Conservation (phyloP, 2,797 vertebrate genomes). For the Silurus lanzhouensis region DNA sequence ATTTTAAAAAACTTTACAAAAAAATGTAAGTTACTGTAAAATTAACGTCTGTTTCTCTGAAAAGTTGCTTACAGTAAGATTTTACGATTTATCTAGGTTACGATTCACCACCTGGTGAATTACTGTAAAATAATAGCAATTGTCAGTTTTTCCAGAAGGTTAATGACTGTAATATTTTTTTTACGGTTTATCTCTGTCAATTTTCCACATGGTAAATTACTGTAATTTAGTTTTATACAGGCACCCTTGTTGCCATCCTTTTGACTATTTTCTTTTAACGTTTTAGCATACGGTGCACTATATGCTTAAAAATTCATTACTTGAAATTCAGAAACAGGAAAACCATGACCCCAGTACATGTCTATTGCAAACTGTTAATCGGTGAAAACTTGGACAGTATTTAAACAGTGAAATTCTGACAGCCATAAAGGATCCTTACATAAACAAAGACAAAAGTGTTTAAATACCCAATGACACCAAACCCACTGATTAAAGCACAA, state of each 20-base stretch:
- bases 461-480: constrained; percentile 1
- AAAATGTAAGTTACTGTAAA: neutral
- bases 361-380: neutral
- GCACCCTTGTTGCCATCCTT: neutral
- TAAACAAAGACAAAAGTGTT: constrained; percentile 1
- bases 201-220: constrained; percentile 31
- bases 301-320: neutral
- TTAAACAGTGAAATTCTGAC: neutral
- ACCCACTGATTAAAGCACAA: neutral
- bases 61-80: neutral
- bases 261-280: constrained; percentile 9
- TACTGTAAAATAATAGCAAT: constrained; percentile 14
- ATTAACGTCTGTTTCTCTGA: neutral
- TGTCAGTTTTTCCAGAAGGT: constrained; percentile 25
- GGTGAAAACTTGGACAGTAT: neutral
- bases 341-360: neutral
- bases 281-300: neutral
- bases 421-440: neutral
- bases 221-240: constrained; percentile 13
- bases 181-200: constrained; percentile 27
- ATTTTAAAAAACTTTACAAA: neutral
- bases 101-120: constrained; percentile 13
- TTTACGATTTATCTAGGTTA: neutral
- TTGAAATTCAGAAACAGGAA: neutral
- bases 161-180: constrained; percentile 25